Percentiles rank a stretch among this genome's conserved stretches.
phyloP scores from a whole-genome alignment of 1,140 invertebrate genomes.

The Ips nitidus region DNA sequence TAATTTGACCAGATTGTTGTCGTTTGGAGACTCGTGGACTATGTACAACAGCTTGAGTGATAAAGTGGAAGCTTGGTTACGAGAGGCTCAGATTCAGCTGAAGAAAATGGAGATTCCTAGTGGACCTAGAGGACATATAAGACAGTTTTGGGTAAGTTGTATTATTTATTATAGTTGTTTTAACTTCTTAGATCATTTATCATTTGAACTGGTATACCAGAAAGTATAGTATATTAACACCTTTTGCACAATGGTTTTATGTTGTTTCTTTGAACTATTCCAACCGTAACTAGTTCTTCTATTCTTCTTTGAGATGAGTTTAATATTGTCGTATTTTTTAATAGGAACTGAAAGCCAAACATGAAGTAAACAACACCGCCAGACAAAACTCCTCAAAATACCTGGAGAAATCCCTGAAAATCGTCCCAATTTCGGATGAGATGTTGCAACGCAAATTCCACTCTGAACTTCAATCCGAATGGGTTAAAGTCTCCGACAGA shows the following conservation, averaged over 20 bases:
- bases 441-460: constrained; percentile 76
- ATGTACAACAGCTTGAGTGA: constrained; percentile 71
- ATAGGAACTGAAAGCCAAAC: constrained; percentile 81
- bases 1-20: constrained; percentile 66
- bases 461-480: constrained; percentile 72
- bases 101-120: constrained; percentile 57
- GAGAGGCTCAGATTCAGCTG: constrained; percentile 67
- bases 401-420: constrained; percentile 75
- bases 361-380: constrained; percentile 80
- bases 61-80: constrained; percentile 73
- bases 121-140: constrained; percentile 67
- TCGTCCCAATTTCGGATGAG: constrained; percentile 78
- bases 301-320: no score
- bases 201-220: constrained; percentile 3
- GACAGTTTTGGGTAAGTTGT: constrained; percentile 72
- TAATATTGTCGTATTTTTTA: constrained; percentile 10
- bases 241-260: no score
- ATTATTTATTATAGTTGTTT: constrained; percentile 19
- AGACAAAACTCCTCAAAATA: constrained; percentile 69
- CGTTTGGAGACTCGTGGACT: constrained; percentile 75
- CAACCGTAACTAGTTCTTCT: no score
- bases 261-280: no score
- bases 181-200: neutral
- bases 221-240: neutral
- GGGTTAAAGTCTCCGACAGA: constrained; percentile 65